Base-by-base conservation (phyloP, 2,797 vertebrate genomes). In the Periparus ater region DNA sequence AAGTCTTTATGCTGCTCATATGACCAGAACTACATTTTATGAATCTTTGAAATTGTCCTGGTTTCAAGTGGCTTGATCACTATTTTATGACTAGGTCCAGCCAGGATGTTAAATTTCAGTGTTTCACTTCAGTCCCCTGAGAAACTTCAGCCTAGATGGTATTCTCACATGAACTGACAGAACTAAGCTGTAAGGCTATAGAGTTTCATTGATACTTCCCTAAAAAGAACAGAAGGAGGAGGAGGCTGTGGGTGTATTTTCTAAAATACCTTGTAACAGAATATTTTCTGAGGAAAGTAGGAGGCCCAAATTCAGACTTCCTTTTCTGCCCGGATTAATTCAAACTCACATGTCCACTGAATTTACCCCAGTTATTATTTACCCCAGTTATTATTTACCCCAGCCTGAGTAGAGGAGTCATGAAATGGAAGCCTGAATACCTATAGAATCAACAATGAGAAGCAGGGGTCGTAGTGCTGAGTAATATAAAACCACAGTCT, bases 161-260 rank as follows among this genome's bases (percentile, higher is more conserved):
- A 32, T 92, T 96, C 89, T 88, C 61, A 82, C 21, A 42, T 32
- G 85, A 92, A 71, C 21, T 30, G 60, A 76, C n/a, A 87, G 84
- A 91, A 70, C 26, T 66, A 87, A 91, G 25, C 68, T 73, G 15
- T 81, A 66, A 94, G 22, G 54, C 60, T 78, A 26, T 57, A 18
- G 55, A 85, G 15, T 63, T 85, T 60, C 77, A 85, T 87, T 94
- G 58, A 81, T 96, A 25, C 29, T 85, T 92, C 80, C 63, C 45
- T 82, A 63, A 93, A 95, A 89, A 82, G 27, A 42, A 70, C 8
- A 70, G 84, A 79, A 57, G 75, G 86, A 87, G 76, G 67, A 89
- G 89, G 74, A 71, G 92, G 60, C 38, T 67, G 84, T 92, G 81
- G 75, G 85, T 74, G 75, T 92, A 67, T 88, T 89, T 89, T 85